A percentile compares a stretch with the other conserved stretches of the same genome.
Evolutionary conservation across 2,797 vertebrate species (phyloP).

Genomic region (Gallinago solitaria): DNA sequence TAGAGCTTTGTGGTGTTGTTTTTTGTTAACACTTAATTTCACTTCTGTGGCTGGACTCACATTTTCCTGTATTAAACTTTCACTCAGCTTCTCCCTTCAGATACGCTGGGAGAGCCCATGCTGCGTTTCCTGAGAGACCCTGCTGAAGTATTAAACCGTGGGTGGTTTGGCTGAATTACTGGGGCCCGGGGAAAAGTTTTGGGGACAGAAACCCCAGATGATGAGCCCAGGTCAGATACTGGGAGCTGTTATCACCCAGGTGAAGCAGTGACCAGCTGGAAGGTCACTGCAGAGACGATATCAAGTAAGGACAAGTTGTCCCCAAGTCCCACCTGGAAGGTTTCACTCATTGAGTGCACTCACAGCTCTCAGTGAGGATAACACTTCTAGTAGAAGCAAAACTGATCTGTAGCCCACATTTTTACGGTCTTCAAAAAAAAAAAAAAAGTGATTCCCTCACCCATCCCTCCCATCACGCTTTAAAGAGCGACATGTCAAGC

Average conservation of each 20-base stretch:
- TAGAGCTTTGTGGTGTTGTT: not conserved
- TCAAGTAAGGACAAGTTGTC: not conserved
- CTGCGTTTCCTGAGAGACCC: not conserved
- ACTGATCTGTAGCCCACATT: not conserved
- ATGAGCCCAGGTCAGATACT: not conserved
- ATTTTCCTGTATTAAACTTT: not conserved
- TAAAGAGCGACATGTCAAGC: not conserved
- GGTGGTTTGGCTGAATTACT: not conserved
- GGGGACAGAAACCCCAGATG: not conserved
- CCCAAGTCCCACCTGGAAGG: not conserved
- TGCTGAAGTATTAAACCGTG: not conserved
- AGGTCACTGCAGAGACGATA: not conserved
- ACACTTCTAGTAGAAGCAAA: not conserved
- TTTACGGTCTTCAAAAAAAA: not conserved
- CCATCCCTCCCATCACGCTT: not conserved
- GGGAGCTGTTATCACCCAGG: not conserved
- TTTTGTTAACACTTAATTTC: constrained; percentile 27
- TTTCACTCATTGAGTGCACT: not conserved
- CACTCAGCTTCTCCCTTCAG: not conserved
- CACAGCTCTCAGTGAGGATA: not conserved
- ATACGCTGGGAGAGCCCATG: not conserved
- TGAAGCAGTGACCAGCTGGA: not conserved
- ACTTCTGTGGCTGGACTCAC: not conserved
- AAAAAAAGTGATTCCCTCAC: not conserved
- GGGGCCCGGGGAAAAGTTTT: not conserved